Conservation (phyloP, 92 coral and sea anemone genomes). For the Porites rus region DNA sequence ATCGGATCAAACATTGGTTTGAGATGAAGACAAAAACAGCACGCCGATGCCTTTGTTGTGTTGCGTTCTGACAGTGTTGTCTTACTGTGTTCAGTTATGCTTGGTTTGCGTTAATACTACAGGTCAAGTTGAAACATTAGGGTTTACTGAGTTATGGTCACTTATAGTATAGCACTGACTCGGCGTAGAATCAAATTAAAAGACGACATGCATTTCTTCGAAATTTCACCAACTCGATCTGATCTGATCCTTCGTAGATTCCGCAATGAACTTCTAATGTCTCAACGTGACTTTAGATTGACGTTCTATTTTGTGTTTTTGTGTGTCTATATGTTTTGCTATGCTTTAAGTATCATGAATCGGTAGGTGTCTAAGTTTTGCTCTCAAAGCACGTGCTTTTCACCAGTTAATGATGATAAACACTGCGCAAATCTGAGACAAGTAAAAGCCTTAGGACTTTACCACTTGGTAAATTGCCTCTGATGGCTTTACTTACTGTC, state of each 20-base stretch:
- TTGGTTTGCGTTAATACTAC: neutral
- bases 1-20: conserved; percentile 64
- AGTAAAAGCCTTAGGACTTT: conserved; percentile 3
- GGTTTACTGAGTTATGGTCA: neutral
- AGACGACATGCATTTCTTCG: too few species aligned
- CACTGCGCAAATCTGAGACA: conserved; percentile 98
- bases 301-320: neutral
- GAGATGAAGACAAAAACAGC: conserved; percentile 52
- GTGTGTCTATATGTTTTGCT: neutral
- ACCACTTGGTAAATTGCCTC: neutral
- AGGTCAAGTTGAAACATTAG: neutral
- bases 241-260: too few species aligned
- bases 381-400: conserved; percentile 18
- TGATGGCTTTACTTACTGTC: conserved; percentile 35
- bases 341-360: neutral
- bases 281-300: neutral
- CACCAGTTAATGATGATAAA: conserved; percentile 94
- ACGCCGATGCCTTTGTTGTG: conserved; percentile 14
- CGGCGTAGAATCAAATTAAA: too few species aligned
- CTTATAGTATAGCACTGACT: neutral
- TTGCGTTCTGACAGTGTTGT: neutral
- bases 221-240: too few species aligned
- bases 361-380: neutral
- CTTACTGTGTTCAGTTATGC: neutral
- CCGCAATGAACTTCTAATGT: too few species aligned